phyloP scores from a whole-genome alignment of 2,888 invertebrate species.

The Erynnis tages region DNA sequence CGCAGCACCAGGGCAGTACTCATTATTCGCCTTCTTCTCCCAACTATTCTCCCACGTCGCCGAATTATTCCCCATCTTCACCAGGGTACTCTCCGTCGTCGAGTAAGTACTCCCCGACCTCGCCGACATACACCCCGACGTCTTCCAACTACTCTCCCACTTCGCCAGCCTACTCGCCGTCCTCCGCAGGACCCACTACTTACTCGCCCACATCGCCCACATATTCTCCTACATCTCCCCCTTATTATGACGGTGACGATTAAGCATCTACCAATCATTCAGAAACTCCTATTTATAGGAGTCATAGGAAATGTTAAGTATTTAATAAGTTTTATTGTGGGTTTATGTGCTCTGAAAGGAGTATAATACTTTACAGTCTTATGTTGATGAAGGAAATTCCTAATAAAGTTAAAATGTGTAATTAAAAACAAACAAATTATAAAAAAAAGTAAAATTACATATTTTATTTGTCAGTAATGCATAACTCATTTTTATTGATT shows the following conservation, averaged over 20 bases:
- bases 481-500: too few species aligned
- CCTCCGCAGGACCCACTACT: constrained; percentile 82
- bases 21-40: constrained; percentile 86
- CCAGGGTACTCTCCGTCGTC: constrained; percentile 92
- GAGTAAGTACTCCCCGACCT: constrained; percentile 89
- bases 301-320: too few species aligned
- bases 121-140: constrained; percentile 89
- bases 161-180: constrained; percentile 91
- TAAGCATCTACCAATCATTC: constrained; percentile 39
- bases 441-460: too few species aligned
- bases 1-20: constrained; percentile 88
- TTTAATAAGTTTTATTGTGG: too few species aligned
- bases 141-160: constrained; percentile 90
- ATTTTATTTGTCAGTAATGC: too few species aligned
- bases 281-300: too few species aligned
- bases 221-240: constrained; percentile 83
- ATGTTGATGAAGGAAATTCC: too few species aligned
- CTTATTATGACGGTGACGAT: constrained; percentile 81
- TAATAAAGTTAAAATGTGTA: too few species aligned
- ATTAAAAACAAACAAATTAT: too few species aligned
- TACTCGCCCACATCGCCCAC: constrained; percentile 71
- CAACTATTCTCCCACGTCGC: constrained; percentile 87
- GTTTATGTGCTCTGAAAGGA: too few species aligned
- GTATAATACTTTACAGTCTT: too few species aligned
- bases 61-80: constrained; percentile 89